Evolutionary conservation across 2,888 invertebrate genomes (phyloP), one percentile per base, ranked within the genome.

Genomic region (Acanthosoma haemorrhoidale): DNA sequence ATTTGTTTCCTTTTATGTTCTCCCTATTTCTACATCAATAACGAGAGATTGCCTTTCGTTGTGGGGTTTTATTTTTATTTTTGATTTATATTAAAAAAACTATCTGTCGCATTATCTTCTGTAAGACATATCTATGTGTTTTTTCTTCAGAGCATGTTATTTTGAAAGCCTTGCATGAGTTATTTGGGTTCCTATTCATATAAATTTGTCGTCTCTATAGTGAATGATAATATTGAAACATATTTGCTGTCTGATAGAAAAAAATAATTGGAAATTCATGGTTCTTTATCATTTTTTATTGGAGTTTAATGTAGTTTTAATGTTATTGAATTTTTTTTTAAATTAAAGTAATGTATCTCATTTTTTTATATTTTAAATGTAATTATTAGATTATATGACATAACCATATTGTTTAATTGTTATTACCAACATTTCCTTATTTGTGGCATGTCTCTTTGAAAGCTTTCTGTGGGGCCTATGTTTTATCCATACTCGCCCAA

Each of bases 81-180:
- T n/a, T n/a, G n/a, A 51, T 51, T 21, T 51, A 51, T 51, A 25
- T 51, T 51, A n/a, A 51, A 11, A 25, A 25, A 25, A 25, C 29
- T n/a, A 51, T 51, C 25, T 51, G 13, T 32, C 9, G n/a, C 9
- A 6, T 9, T 6, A 32, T 32, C 32, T 32, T 32, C 29, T 51
- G 21, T 2, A n/a, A 51, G 18, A 51, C 8, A 25, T 51, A 51
- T 51, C n/a, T 25, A 51, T 51, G 25, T 43, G 43, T 51, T 51
- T 51, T n/a, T 51, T 25, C 51, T 51, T 25, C 51, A 51, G 51
- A 51, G 51, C 51, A 51, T 51, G 51, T 51, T 51, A 51, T 51
- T n/a, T 43, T 51, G 51, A 51, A 29, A 51, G 51, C 51, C 51
- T 51, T 51, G 51, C 51, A 51, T 51, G 51, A 25, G 51, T 51